Evolutionary conservation across 2,888 invertebrate genomes (phyloP).

Genomic region (Papilio elwesi): DNA sequence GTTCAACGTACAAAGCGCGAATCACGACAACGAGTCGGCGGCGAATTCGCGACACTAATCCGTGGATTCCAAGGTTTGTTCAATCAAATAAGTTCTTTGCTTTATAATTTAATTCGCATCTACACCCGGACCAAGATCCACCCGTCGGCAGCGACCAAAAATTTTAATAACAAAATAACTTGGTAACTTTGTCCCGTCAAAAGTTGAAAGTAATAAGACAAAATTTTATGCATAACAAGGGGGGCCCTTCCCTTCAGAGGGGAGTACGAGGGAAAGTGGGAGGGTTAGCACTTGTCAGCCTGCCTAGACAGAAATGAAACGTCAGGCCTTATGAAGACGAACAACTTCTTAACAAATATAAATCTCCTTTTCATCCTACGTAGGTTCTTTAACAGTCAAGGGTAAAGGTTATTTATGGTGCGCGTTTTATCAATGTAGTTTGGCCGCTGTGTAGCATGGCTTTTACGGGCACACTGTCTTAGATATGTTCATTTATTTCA

Average conservation of each 20-base stretch:
- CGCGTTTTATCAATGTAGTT: conserved; percentile 58
- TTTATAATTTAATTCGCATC: conserved; percentile 80
- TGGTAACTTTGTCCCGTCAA: conserved; percentile 80
- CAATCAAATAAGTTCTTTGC: conserved; percentile 79
- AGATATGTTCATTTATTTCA: conserved; percentile 9
- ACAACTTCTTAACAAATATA: conserved; percentile 82
- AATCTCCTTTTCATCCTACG: conserved; percentile 73
- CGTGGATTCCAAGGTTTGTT: conserved; percentile 75
- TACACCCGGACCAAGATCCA: conserved; percentile 77
- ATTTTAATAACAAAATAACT: conserved; percentile 84
- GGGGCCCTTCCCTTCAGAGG: conserved; percentile 66
- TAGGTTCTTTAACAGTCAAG: conserved; percentile 68
- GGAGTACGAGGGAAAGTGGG: conserved; percentile 55
- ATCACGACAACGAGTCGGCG: conserved; percentile 56
- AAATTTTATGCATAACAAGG: conserved; percentile 84
- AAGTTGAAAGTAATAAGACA: conserved; percentile 84
- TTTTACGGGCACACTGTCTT: background rate
- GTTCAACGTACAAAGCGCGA: conserved; percentile 57
- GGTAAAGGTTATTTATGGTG: conserved; percentile 72
- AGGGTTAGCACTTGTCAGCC: conserved; percentile 77
- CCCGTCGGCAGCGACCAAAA: conserved; percentile 69
- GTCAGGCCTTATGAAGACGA: conserved; percentile 82
- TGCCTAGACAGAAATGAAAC: conserved; percentile 82
- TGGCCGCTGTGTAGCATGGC: conserved; percentile 40
- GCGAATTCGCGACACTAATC: conserved; percentile 74